phyloP scores from a whole-genome alignment of 1,140 invertebrate genomes.

The Teleogryllus occipitalis region DNA sequence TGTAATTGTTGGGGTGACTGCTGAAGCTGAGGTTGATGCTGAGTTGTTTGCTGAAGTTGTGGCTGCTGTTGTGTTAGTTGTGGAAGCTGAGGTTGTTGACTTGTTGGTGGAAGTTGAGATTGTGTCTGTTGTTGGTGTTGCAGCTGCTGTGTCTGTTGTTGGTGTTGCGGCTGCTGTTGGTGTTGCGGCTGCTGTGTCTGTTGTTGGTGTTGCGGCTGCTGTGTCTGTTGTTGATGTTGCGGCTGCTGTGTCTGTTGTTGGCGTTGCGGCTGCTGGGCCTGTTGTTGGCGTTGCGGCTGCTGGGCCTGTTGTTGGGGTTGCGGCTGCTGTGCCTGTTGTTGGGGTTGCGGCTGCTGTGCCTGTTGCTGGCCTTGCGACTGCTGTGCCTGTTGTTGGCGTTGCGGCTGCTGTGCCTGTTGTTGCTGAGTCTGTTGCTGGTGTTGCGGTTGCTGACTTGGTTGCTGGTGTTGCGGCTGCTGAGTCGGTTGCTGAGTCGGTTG shows the following conservation, averaged over 20 bases:
- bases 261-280: background rate
- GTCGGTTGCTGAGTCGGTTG: constrained; percentile 17
- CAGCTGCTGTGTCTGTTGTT: constrained; percentile 17
- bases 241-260: constrained; percentile 23
- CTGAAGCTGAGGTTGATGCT: constrained; percentile 17
- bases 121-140: constrained; percentile 6
- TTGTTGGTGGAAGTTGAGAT: constrained; percentile 19
- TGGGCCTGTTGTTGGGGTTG: constrained; percentile 31
- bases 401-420: constrained; percentile 34
- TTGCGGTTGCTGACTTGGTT: constrained; percentile 30
- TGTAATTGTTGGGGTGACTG: constrained; percentile 12
- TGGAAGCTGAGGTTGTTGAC: constrained; percentile 21
- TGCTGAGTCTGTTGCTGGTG: constrained; percentile 31
- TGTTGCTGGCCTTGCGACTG: constrained; percentile 32
- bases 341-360: constrained; percentile 35
- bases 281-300: constrained; percentile 26
- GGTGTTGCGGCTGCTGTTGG: background rate
- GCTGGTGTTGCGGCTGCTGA: constrained; percentile 19
- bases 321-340: constrained; percentile 38
- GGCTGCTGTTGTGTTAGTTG: too few species aligned
- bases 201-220: too few species aligned
- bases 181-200: background rate
- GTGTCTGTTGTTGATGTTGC: background rate
- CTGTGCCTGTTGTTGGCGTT: too few species aligned
- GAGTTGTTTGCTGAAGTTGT: constrained; percentile 16